These are phyloP conservation scores for Brienomyrus brachyistius DNA, from an alignment of 2,113 vertebrate species.

Conservation along the genomic window DNA sequence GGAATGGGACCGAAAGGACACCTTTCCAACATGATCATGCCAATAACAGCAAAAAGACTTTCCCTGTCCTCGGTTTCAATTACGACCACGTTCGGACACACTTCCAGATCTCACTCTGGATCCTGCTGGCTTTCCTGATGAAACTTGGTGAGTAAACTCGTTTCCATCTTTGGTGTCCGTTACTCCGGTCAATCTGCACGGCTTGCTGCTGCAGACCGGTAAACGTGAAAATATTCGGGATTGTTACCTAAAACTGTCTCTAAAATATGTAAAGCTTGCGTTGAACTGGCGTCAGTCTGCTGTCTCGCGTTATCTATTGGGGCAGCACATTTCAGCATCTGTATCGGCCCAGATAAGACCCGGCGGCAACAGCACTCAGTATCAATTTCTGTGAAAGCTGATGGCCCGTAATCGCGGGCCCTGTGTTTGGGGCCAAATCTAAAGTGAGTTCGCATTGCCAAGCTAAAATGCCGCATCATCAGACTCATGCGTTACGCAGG, in stretches of 20 bases:
- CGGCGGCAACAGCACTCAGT: neutral
- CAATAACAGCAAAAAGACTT: conserved; percentile 57
- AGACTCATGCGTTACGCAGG: neutral
- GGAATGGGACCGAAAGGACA: neutral
- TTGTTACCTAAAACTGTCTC: neutral
- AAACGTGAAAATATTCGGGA: neutral
- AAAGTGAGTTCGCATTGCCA: neutral
- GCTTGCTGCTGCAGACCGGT: neutral
- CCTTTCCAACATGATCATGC: neutral
- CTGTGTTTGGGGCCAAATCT: neutral
- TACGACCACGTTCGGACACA: conserved; percentile 68
- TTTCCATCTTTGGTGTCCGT: neutral
- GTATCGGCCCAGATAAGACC: neutral
- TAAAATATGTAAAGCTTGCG: neutral
- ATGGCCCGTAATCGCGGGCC: neutral
- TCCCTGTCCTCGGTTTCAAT: conserved; percentile 77
- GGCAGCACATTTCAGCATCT: neutral
- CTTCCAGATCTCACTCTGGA: conserved; percentile 89
- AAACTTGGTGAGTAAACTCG: conserved; percentile 79
- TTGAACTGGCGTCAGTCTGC: neutral
- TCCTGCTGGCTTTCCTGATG: conserved; percentile 88
- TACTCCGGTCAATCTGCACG: neutral
- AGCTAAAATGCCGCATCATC: neutral
- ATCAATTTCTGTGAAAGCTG: neutral
- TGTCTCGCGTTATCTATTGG: neutral